These are phyloP conservation scores for Coecobrya sp. DNA, from an alignment of 2,888 invertebrate species.

Conservation along the genomic window DNA sequence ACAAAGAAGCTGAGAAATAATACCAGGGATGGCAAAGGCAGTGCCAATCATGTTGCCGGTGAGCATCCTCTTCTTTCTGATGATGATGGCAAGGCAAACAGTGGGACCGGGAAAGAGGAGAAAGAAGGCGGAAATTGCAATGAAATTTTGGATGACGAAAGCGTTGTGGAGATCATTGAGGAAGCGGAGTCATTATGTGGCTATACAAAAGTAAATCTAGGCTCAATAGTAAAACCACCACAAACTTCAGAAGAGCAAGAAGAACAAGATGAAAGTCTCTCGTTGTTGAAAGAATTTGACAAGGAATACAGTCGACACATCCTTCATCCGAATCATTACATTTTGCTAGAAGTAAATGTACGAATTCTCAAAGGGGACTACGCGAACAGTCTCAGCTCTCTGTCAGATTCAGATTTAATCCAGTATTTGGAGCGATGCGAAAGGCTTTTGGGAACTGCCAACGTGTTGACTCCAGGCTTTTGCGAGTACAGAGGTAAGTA, in stretches of 20 bases:
- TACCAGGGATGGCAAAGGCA: background rate
- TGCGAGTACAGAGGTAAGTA: slow-evolving; percentile 83
- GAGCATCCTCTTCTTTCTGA: slow-evolving; percentile 6
- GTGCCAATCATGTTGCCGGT: background rate
- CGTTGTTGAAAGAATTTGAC: slow-evolving; percentile 81
- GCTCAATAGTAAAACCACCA: slow-evolving; percentile 34
- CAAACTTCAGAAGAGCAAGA: background rate
- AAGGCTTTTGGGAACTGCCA: slow-evolving; percentile 71
- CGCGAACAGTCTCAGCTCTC: slow-evolving; percentile 56
- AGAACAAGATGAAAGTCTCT: slow-evolving; percentile 70
- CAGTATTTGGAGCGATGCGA: slow-evolving; percentile 79
- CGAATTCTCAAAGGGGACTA: slow-evolving; percentile 79
- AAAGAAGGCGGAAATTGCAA: slow-evolving; percentile 67
- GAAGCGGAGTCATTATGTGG: slow-evolving; percentile 79
- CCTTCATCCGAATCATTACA: slow-evolving; percentile 84
- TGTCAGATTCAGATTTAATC: slow-evolving; percentile 70
- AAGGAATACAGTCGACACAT: slow-evolving; percentile 72
- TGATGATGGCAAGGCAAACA: slow-evolving; percentile 15
- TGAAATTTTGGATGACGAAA: slow-evolving; percentile 78
- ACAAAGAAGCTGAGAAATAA: background rate
- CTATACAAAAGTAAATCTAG: slow-evolving; percentile 69
- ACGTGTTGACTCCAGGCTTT: slow-evolving; percentile 81
- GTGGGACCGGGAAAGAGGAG: slow-evolving; percentile 5
- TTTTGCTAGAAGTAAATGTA: slow-evolving; percentile 83
- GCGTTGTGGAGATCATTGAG: slow-evolving; percentile 81